Evolutionary conservation across 2,888 invertebrate genomes (phyloP).

Genomic region (Cryptus armator): DNA sequence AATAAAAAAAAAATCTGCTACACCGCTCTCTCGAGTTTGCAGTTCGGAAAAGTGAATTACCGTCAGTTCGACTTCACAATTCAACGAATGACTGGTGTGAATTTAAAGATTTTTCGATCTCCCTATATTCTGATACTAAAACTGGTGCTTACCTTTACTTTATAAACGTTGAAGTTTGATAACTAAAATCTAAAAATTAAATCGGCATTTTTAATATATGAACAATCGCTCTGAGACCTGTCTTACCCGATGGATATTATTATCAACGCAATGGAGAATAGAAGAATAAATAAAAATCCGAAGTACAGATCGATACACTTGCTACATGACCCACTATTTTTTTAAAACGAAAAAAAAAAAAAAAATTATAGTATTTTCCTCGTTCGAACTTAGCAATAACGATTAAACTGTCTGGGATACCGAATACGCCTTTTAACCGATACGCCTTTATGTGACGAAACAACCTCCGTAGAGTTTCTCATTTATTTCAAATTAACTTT

Average conservation of each 20-base stretch:
- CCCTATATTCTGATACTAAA: background rate
- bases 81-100: background rate
- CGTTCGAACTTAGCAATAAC: no score
- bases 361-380: no score
- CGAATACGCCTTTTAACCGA: no score
- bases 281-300: no score
- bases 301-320: no score
- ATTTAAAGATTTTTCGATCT: slow-evolving; percentile 1
- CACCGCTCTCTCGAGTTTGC: background rate
- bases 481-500: slow-evolving; percentile 77
- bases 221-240: no score
- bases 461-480: slow-evolving; percentile 61
- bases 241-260: no score
- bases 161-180: background rate
- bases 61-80: slow-evolving; percentile 7
- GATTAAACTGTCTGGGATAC: background rate
- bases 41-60: slow-evolving; percentile 26
- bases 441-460: background rate
- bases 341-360: no score
- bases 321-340: no score
- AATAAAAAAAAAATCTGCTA: background rate
- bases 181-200: background rate
- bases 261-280: no score
- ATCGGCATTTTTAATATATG: no score
- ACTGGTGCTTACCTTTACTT: background rate